Conservation (phyloP, 1,140 invertebrate species). For the Alviniconcha marisindica region DNA sequence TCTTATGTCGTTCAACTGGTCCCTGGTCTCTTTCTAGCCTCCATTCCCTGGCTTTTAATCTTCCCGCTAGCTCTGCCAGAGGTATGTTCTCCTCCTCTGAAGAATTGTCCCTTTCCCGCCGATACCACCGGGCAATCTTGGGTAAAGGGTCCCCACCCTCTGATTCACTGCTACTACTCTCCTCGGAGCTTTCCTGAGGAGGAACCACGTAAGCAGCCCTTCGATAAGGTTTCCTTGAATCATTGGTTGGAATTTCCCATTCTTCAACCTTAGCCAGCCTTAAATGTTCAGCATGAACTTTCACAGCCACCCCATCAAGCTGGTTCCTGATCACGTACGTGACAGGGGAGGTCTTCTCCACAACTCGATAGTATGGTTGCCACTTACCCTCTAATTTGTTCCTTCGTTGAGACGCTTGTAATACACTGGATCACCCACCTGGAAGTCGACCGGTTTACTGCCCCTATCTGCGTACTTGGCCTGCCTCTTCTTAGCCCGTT, state of each 20-base stretch:
- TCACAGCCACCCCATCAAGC: neutral
- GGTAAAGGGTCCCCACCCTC: too few species aligned
- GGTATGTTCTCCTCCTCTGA: neutral
- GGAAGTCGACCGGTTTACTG: neutral
- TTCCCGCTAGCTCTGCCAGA: slow-evolving; percentile 5
- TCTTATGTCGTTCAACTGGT: too few species aligned
- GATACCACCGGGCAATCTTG: neutral
- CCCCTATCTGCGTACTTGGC: slow-evolving; percentile 27
- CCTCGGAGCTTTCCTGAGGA: too few species aligned
- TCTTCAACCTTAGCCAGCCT: slow-evolving; percentile 19
- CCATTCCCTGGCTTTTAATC: too few species aligned
- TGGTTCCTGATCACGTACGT: slow-evolving; percentile 31
- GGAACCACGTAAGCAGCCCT: slow-evolving; percentile 14
- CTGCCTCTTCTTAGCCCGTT: slow-evolving; percentile 20
- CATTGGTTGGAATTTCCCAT: slow-evolving; percentile 7
- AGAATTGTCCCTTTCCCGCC: neutral
- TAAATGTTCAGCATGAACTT: slow-evolving; percentile 35
- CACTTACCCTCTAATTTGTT: slow-evolving; percentile 36
- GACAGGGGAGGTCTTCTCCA: slow-evolving; percentile 26
- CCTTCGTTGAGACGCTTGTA: neutral
- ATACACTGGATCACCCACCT: slow-evolving; percentile 39
- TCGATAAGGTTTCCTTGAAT: neutral
- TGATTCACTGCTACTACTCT: neutral
- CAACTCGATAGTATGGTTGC: slow-evolving; percentile 34
- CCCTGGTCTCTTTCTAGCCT: too few species aligned